phyloP scores from a whole-genome alignment of 2,113 vertebrate genomes.

The Aramus guarauna region DNA sequence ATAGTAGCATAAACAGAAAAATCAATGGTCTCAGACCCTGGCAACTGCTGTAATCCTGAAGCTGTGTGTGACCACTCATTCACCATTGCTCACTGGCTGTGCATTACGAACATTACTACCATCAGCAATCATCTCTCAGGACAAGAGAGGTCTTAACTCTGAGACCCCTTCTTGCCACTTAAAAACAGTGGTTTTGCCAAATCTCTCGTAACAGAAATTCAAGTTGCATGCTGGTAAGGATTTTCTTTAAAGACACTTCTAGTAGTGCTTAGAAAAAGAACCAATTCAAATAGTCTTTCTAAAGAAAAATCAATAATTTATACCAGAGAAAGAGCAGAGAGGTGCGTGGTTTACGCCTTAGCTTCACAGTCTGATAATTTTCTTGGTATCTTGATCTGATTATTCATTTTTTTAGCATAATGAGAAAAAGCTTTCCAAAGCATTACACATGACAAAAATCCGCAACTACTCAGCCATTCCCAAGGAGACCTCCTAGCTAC shows the following conservation, averaged over 20 bases:
- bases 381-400: neutral
- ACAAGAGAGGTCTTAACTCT: neutral
- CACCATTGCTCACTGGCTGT: neutral
- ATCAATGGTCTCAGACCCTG: neutral
- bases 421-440: constrained; percentile 3
- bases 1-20: neutral
- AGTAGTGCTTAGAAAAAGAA: neutral
- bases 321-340: neutral
- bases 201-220: neutral
- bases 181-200: neutral
- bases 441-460: neutral
- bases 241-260: neutral
- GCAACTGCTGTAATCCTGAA: neutral
- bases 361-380: neutral
- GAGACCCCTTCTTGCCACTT: neutral
- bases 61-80: neutral
- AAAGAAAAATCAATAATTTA: constrained; percentile 24
- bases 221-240: neutral
- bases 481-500: neutral
- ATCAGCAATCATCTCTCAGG: neutral
- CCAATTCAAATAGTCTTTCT: neutral
- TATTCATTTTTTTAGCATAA: constrained; percentile 17
- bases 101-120: neutral
- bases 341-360: neutral
- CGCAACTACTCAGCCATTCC: neutral